Evolutionary conservation across 1,140 invertebrate species (phyloP).

Genomic region (Drosophila santomea): DNA sequence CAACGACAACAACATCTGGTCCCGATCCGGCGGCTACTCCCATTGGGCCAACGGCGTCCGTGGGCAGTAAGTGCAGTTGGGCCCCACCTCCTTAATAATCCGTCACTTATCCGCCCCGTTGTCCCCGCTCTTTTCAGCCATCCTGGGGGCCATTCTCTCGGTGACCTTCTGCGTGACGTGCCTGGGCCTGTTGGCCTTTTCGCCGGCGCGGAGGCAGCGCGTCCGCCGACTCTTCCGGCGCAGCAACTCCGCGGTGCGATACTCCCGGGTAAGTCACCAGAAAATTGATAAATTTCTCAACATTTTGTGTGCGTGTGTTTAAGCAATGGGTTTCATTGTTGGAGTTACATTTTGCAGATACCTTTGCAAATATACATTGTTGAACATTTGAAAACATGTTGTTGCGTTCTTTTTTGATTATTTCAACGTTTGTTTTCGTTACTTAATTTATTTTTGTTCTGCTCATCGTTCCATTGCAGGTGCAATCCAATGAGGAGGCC

Average conservation of each 20-base stretch:
- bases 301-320: no score
- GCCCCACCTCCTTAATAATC: not conserved
- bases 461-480: slow-evolving; percentile 39
- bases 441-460: no score
- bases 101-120: slow-evolving; percentile 16
- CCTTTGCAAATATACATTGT: no score
- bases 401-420: not conserved
- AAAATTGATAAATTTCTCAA: no score
- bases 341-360: no score
- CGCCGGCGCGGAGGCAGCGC: slow-evolving; percentile 72
- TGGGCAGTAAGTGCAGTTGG: slow-evolving; percentile 79
- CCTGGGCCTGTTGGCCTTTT: slow-evolving; percentile 75
- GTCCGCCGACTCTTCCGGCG: slow-evolving; percentile 71
- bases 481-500: slow-evolving; percentile 79
- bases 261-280: slow-evolving; percentile 64
- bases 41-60: slow-evolving; percentile 69
- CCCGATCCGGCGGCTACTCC: slow-evolving; percentile 52
- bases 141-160: slow-evolving; percentile 71
- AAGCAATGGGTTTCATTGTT: no score
- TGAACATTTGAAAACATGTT: no score
- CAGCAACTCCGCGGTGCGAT: slow-evolving; percentile 68
- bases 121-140: slow-evolving; percentile 51
- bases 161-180: slow-evolving; percentile 75
- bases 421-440: not conserved
- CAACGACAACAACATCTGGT: slow-evolving; percentile 30